These are phyloP conservation scores for Dendrophyllia cribrosa DNA, from an alignment of 64 coral and sea anemone species.

Conservation along the genomic window DNA sequence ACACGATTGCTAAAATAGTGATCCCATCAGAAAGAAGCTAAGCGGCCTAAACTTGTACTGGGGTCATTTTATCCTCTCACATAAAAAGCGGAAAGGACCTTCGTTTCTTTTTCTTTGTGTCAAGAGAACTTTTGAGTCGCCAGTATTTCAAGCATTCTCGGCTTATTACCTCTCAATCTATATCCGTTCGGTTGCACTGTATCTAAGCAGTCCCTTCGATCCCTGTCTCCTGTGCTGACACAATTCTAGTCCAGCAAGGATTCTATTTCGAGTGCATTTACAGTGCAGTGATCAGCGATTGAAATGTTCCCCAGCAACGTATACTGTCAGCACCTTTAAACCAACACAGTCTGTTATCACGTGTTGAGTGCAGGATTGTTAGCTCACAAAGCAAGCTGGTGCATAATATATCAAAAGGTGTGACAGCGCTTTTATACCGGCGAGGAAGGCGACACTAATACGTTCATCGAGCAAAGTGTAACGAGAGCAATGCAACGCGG, in stretches of 20 bases:
- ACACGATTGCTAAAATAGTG: too few relatives aligned
- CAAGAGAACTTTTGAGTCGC: too few relatives aligned
- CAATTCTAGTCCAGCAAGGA: neutral
- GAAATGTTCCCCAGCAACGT: neutral
- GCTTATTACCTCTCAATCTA: neutral
- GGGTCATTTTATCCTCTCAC: too few relatives aligned
- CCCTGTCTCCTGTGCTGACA: neutral
- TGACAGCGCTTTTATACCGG: neutral
- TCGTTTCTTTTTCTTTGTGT: too few relatives aligned
- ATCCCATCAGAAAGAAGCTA: too few relatives aligned
- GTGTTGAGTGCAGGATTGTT: constrained; percentile 3
- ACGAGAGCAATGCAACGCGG: neutral
- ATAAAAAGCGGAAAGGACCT: too few relatives aligned
- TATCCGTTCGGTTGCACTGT: neutral
- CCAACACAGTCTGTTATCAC: constrained; percentile 23
- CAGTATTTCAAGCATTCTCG: neutral
- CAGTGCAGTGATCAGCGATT: neutral
- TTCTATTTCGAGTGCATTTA: neutral
- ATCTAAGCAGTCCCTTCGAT: neutral
- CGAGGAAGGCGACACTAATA: neutral
- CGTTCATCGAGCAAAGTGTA: neutral
- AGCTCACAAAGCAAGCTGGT: neutral
- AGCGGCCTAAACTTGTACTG: too few relatives aligned
- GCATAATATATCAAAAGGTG: neutral
- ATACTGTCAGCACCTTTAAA: constrained; percentile 37